Evolutionary conservation across 2,888 invertebrate genomes (phyloP).

Genomic region (Trypoxylon attenuatum): DNA sequence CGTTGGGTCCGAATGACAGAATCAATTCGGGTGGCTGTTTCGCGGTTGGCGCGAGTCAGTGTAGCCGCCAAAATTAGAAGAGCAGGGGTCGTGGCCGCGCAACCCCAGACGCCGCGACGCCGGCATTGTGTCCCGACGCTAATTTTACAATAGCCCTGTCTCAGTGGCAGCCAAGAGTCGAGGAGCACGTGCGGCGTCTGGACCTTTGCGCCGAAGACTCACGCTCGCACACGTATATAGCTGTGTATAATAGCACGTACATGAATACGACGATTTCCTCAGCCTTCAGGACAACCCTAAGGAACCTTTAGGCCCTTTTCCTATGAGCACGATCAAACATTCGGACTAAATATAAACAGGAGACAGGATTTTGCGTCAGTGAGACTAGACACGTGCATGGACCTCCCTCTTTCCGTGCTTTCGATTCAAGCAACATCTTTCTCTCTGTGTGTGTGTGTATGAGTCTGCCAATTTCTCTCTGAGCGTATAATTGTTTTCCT

Average conservation of each 20-base stretch:
- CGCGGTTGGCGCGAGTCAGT: conserved; percentile 34
- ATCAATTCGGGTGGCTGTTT: conserved; percentile 43
- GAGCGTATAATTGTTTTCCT: not conserved
- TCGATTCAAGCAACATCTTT: not conserved
- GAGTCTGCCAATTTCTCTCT: not conserved
- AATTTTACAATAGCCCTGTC: conserved; percentile 72
- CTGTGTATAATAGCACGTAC: too few relatives aligned
- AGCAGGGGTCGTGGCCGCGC: conserved; percentile 68
- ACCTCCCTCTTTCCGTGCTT: not conserved
- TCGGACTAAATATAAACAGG: conserved; percentile 52
- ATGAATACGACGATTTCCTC: too few relatives aligned
- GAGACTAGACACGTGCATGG: not conserved
- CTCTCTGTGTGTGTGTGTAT: not conserved
- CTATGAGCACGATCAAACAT: conserved; percentile 43
- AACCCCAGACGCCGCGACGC: conserved; percentile 61
- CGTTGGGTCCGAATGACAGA: conserved; percentile 51
- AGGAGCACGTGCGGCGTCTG: conserved; percentile 49
- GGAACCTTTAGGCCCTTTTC: too few relatives aligned
- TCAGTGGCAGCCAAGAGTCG: conserved; percentile 46
- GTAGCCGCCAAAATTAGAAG: conserved; percentile 68
- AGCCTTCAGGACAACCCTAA: too few relatives aligned
- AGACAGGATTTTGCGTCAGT: conserved; percentile 12
- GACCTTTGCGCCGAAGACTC: conserved; percentile 37
- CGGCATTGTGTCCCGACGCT: conserved; percentile 73
- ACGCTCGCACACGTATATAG: too few relatives aligned